Evolutionary conservation across 2,797 vertebrate species (phyloP), one percentile per base, ranked within the genome.

Genomic region (Salarias fasciatus): DNA sequence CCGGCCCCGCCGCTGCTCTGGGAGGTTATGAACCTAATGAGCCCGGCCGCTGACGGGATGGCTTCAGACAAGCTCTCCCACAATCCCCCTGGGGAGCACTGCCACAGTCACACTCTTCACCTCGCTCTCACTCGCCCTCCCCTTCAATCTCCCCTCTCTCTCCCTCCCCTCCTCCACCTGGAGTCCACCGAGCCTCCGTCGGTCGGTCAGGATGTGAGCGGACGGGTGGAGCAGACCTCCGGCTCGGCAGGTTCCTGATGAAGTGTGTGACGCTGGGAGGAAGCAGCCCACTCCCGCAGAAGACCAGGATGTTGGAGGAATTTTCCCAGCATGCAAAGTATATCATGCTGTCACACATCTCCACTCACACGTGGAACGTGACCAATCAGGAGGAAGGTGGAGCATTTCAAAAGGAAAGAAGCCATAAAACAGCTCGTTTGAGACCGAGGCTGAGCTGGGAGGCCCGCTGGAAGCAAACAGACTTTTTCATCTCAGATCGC

Each of bases 21-120:
- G 90, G 87, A 89, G 91, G 92, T 90, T 92, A 93, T 93, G 91
- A 89, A 93, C 88, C 91, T 93, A 94, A 93, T 94, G 92, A 93
- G 89, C 79, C 83, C 38, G 73, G 74, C 84, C 77, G 88, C 72
- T 93, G 93, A 93, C 76, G 85, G 74, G 82, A 93, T 92, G 83
- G 63, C 81, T 90, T 92, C 75, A 85, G 91, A 93, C 92, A 93
- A 83, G 89, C 84, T 77, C 83, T 86, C 87, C 84, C 77, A 80
- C 77, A 77, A 73, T 86, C 73, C 84, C 86, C 87, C 80, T 87
- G 82, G 85, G 86, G 77, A 85, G 84, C 30, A 1, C 83, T 88
- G 85, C 82, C 85, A 87, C 77, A 71, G 73, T 85, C 86, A 73
- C 72, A 87, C 83, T 88, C 83, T 81, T 87, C 86, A 86, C 78